phyloP scores from a whole-genome alignment of 2,797 vertebrate species.

The Falco cherrug region DNA sequence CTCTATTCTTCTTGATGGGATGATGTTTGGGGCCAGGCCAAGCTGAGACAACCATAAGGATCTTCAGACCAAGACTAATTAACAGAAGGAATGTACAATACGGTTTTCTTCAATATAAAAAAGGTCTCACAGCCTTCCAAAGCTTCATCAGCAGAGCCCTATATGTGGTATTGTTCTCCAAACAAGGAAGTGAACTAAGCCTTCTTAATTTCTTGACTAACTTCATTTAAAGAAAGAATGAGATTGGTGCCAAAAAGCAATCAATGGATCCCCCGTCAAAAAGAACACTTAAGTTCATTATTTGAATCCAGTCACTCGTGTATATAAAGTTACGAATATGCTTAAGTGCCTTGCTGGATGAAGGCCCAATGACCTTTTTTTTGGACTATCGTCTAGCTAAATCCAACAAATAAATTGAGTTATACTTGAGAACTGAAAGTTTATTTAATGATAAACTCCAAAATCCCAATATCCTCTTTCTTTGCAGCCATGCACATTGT shows the following conservation, averaged over 20 bases:
- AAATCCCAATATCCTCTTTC: neutral
- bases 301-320: neutral
- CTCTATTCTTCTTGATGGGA: neutral
- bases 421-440: neutral
- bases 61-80: conserved; percentile 9
- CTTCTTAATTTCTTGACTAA: conserved; percentile 8
- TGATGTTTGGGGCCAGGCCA: neutral
- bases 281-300: neutral
- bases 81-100: neutral
- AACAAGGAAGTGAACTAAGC: neutral
- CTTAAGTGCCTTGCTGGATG: neutral
- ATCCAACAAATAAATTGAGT: neutral
- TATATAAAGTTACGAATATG: neutral
- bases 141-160: neutral
- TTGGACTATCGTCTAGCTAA: neutral
- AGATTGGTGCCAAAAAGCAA: conserved; percentile 39
- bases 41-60: neutral
- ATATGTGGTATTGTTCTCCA: neutral
- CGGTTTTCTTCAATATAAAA: neutral
- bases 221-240: conserved; percentile 3
- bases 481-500: neutral
- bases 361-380: neutral
- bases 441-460: neutral
- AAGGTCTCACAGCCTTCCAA: neutral
- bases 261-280: neutral